Evolutionary conservation across 2,113 vertebrate species (phyloP).

Genomic region (Lophius piscatorius): DNA sequence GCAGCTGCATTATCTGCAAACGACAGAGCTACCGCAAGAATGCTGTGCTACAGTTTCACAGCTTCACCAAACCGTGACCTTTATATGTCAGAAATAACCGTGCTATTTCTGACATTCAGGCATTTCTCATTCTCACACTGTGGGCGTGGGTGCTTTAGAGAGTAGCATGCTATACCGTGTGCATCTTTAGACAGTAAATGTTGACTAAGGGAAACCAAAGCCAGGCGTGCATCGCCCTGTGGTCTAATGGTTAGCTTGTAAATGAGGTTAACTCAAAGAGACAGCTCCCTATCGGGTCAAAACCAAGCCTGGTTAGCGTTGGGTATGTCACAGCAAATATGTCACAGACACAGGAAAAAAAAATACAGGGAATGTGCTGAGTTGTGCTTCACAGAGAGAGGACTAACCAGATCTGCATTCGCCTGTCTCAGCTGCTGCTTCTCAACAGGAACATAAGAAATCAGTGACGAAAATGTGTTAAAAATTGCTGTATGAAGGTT

Average conservation of each 20-base stretch:
- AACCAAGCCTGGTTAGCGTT: constrained; percentile 35
- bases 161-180: constrained; percentile 20
- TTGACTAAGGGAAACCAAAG: constrained; percentile 16
- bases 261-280: constrained; percentile 56
- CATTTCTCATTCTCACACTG: not conserved
- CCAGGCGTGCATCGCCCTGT: constrained; percentile 20
- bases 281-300: constrained; percentile 59
- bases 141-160: not conserved
- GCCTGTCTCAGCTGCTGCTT: constrained; percentile 30
- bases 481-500: not conserved
- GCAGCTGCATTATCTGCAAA: constrained; percentile 1
- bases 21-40: not conserved
- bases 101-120: not conserved
- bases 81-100: too few species aligned
- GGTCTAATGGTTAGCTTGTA: constrained; percentile 20
- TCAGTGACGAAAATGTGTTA: not conserved
- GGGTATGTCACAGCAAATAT: constrained; percentile 66
- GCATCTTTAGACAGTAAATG: constrained; percentile 15
- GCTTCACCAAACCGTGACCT: not conserved
- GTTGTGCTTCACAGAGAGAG: constrained; percentile 20
- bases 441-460: constrained; percentile 20
- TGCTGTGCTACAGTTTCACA: not conserved
- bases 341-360: constrained; percentile 45
- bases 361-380: constrained; percentile 44
- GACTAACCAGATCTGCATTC: constrained; percentile 38